Base-by-base conservation (phyloP, 2,797 vertebrate genomes). In the Chaunax sp. region DNA sequence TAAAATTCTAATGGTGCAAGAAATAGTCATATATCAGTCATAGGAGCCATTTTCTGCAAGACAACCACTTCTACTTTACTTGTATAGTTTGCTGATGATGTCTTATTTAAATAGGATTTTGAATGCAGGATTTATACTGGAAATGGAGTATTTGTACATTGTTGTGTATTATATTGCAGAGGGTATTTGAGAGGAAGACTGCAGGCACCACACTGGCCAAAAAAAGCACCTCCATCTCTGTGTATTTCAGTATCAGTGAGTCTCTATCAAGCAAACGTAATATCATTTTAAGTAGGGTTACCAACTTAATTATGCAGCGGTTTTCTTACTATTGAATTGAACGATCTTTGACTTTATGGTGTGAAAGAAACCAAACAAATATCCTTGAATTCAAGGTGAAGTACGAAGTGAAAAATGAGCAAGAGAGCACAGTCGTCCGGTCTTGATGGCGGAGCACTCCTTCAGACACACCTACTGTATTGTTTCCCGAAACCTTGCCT, bases 401-500 rank as follows among this genome's bases (percentile, higher is more conserved):
- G 20, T 22, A 64, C 33, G 41, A 49, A 47, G 23, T 13, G 54
- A 30, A 60, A 35, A 8, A 11, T 35, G 33, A 35, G 7, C 12
- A 7, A 35, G 33, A 10, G 33, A 46, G 51, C 60, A 52, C 37
- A 72, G 30, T 49, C 12, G 25, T 5, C n/a, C 46, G 60, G 26
- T 61, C 13, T 33, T 37, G 33, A 51, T 20, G 35, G n/a, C 41
- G 14, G 45, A 64, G 41, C 14, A 3, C 25, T 53, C 43, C 15
- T 44, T 53, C 46, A 69, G 28, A 45, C 53, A 73, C 37, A 49
- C 52, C 30, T 33, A 19, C 47, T 23, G 33, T 44, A 41, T 55
- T 73, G 46, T 77, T 71, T 70, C 44, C 52, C 49, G 26, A 35
- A 72, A 49, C 50, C 10, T 49, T 30, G 22, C 47, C 43, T n/a